Conservation (phyloP, 2,888 invertebrate genomes). For the Drosophila mimetica region DNA sequence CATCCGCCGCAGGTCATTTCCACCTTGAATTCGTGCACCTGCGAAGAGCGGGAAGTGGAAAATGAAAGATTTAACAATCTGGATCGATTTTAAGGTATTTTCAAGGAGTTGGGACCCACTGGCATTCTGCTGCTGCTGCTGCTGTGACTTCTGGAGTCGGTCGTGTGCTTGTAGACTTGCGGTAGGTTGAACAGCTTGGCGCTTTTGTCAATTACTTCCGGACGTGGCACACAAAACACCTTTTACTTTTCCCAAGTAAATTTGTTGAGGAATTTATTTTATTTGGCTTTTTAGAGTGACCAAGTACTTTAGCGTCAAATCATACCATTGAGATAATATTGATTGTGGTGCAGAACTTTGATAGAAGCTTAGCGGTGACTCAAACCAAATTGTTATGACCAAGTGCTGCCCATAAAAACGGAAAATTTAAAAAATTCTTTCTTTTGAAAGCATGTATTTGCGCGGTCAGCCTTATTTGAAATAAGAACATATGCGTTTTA, state of each 20-base stretch:
- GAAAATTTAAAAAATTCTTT: too few relatives aligned
- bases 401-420: neutral
- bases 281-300: constrained; percentile 2
- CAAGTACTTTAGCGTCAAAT: too few relatives aligned
- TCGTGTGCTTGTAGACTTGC: constrained; percentile 74
- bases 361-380: neutral
- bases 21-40: constrained; percentile 92
- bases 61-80: neutral
- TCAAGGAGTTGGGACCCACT: constrained; percentile 52
- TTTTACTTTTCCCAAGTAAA: constrained; percentile 14
- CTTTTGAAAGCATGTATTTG: too few relatives aligned
- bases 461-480: too few relatives aligned
- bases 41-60: constrained; percentile 53
- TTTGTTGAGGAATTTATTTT: constrained; percentile 13
- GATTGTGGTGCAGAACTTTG: neutral
- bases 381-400: neutral
- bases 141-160: constrained; percentile 64
- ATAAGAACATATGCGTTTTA: neutral
- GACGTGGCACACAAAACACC: constrained; percentile 54
- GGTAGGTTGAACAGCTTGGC: constrained; percentile 81
- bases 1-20: constrained; percentile 98
- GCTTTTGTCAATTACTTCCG: constrained; percentile 20
- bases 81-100: neutral
- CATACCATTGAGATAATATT: too few relatives aligned
- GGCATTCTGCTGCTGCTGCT: constrained; percentile 74